phyloP scores from a whole-genome alignment of 1,140 invertebrate genomes.

The Neodiprion virginianus region DNA sequence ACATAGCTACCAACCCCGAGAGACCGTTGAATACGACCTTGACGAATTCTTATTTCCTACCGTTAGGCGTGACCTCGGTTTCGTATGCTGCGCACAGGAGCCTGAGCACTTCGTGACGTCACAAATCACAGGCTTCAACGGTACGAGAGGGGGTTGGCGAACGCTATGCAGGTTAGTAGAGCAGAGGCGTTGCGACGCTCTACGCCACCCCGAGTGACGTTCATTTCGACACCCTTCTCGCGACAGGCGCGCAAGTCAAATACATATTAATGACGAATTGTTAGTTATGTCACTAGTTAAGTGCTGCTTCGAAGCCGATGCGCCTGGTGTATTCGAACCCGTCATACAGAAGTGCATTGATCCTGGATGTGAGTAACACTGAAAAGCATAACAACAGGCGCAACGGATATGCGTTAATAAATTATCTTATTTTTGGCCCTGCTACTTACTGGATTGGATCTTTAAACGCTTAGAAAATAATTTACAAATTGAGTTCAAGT shows the following conservation, averaged over 20 bases:
- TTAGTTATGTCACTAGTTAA: constrained; percentile 73
- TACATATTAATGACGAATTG: neutral
- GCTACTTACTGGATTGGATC: no score
- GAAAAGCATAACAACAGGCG: neutral
- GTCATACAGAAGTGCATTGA: constrained; percentile 80
- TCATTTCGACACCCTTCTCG: neutral
- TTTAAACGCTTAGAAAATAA: no score
- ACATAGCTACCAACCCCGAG: no score
- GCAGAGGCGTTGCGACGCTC: constrained; percentile 36
- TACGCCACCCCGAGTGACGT: constrained; percentile 20
- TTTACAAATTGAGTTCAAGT: no score
- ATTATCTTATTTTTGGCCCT: neutral
- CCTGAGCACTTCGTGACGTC: constrained; percentile 38
- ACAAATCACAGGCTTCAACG: constrained; percentile 30
- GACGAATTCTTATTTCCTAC: neutral
- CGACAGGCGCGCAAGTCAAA: neutral
- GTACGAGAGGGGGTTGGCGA: constrained; percentile 20
- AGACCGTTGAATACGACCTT: no score
- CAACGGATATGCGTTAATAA: neutral
- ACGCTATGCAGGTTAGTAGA: constrained; percentile 46
- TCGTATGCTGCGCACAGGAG: constrained; percentile 39
- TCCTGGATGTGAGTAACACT: constrained; percentile 76
- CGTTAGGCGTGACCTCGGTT: neutral
- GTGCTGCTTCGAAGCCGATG: constrained; percentile 79
- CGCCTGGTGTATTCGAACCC: constrained; percentile 75